Evolutionary conservation across 2,797 vertebrate species (phyloP), one percentile per base, ranked within the genome.

Genomic region (Eremophila alpestris): DNA sequence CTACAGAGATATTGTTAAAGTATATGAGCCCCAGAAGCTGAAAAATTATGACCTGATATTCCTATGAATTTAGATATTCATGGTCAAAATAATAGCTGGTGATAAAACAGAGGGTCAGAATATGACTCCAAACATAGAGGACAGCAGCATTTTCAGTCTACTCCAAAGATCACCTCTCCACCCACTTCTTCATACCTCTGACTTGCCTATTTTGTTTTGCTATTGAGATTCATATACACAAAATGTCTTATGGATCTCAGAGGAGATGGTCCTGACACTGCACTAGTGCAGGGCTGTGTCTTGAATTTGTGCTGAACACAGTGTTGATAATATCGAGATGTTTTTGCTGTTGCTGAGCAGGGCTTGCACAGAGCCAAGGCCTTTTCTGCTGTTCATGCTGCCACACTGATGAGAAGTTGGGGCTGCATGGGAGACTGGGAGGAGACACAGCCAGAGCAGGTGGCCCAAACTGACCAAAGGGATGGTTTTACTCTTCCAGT

Each of bases 271-370:
- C 83, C 41, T 40, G 49, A 17, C 34, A 8, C 12, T 73, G 40
- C 60, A 29, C 46, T 19, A 18, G 10, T 16, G 10, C 29, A 23
- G 29, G 46, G 6, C 1, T 0, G 5, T 62, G n/a, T 30, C 22
- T 29, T 46, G 34, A 17, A 21, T 38, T 17, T 69, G 16, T 46
- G 40, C 48, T 46, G 48, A 34, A 0, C 34, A 29, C 24, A 30
- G 30, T 2, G 9, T 10, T 34, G 6, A 26, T 40, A 17, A 26
- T 34, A 8, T 4, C 0, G 2, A 26, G 24, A 12, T 26, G 30
- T 12, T 77, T 46, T 46, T 54, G 40, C 34, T 24, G 2, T 15
- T 62, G 48, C 14, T 62, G 34, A 48, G 64, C 30, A 40, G 55
- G 16, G 9, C 24, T 68, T 60, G 2, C 8, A 14, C n/a, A 60